These are phyloP conservation scores for Azorinus chamasolen DNA, from an alignment of 2,888 invertebrate species.

Conservation along the genomic window DNA sequence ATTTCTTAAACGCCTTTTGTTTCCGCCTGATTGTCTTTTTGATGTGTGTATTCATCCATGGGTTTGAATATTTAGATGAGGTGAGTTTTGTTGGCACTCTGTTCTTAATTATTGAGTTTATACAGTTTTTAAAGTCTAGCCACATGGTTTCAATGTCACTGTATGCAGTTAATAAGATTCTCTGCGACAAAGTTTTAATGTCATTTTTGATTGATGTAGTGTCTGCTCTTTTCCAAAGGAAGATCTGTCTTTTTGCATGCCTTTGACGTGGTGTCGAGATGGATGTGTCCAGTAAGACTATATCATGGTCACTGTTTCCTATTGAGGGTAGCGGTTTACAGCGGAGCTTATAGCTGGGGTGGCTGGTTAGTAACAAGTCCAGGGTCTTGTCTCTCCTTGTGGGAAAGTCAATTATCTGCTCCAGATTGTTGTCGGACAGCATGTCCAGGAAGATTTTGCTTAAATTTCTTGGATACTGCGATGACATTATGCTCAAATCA, in stretches of 20 bases:
- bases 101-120: constrained; percentile 1
- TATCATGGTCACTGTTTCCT: constrained; percentile 36
- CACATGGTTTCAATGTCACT: constrained; percentile 14
- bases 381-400: constrained; percentile 44
- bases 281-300: not conserved
- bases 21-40: constrained; percentile 21
- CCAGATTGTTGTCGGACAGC: constrained; percentile 19
- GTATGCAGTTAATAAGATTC: too few relatives aligned
- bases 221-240: constrained; percentile 18
- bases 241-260: not conserved
- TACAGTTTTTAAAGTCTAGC: constrained; percentile 17
- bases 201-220: constrained; percentile 4
- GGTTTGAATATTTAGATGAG: constrained; percentile 5
- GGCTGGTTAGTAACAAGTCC: constrained; percentile 46
- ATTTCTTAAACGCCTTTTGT: constrained; percentile 20
- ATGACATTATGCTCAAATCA: not conserved
- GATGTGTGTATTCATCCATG: constrained; percentile 30
- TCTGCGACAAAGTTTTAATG: not conserved
- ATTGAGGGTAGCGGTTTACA: constrained; percentile 48
- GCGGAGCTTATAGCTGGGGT: constrained; percentile 30
- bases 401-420: constrained; percentile 43
- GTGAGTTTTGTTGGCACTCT: constrained; percentile 29
- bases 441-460: not conserved
- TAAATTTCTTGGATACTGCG: not conserved
- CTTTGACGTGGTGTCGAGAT: not conserved